Base-by-base conservation (phyloP, 1,140 invertebrate genomes). In the Oedothorax gibbosus region DNA sequence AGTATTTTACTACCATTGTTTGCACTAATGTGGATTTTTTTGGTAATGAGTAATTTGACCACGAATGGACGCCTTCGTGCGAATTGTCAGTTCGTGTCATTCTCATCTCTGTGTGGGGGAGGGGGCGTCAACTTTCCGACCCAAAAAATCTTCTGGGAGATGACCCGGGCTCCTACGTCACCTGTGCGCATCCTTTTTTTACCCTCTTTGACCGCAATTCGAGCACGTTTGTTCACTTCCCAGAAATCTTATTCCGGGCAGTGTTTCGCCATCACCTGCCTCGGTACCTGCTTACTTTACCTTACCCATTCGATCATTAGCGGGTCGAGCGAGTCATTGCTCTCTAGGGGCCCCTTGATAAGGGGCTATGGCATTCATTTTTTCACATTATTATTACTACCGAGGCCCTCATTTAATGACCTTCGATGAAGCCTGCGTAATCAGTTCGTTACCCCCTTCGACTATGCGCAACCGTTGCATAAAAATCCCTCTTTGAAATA, bases 361-460 rank as follows among this genome's bases (percentile, higher is more conserved):
- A 64, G 73, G 75, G 62, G 9, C 62, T 64, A n/a, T n/a, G n/a
- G n/a, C 56, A 79, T 79, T 68, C 64, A 69, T 81, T 81, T 81
- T 71, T 81, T 81, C 78, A 69, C 57, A 77, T 77, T 77, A 60
- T 77, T 62, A 77, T 51, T 77, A 60, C 49, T 5, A 51, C 18
- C 21, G 53, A 54, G 66, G 14, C 66, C 66, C 69, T 56, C 15
- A 73, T 82, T 82, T 82, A 82, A 82, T 73, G 80, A 82, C 80
- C 80, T 82, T 82, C 80, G 69, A 82, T 73, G 80, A 82, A 21
- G 69, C n/a, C 68, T 82, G n/a, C 68, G 80, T 84, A 84, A 84
- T 84, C 81, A 84, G 81, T 84, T 84, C 81, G 72, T 84, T 84
- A 84, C 81, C 81, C 81, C 81, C 81, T 84, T 84, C 57, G 56